Base-by-base conservation (phyloP, 2,113 vertebrate species). In the Pteronura brasiliensis region DNA sequence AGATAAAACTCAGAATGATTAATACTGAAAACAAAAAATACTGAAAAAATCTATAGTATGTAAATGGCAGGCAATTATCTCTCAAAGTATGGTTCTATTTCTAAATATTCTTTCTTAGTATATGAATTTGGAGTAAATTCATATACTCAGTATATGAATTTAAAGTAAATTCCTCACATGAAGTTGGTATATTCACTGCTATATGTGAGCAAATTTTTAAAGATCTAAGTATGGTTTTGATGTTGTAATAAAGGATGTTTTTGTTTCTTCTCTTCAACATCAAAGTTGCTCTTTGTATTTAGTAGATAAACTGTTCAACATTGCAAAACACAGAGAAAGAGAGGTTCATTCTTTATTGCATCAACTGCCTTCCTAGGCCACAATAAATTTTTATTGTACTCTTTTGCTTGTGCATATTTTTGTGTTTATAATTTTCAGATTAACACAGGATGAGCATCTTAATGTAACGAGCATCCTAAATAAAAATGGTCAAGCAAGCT, bases 11-110 rank as follows among this genome's bases (percentile, higher is more conserved):
- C 14, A 59, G 13, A 91, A 44, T 74, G 2, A 44, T 59, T 44
- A 82, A 90, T 63, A 95, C 3, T 93, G 77, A 93, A 39, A 95
- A 80, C 7, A 87, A 86, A 10, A n/a, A n/a, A n/a, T n/a, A n/a
- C n/a, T n/a, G n/a, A n/a, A n/a, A n/a, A n/a, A 74, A 57, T 59
- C 11, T 15, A 17, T 94, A 84, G 61, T 18, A 59, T 72, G 44
- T n/a, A 77, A 69, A 57, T 74, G 20, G 14, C 31, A 71, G 29
- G 34, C 4, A 74, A 29, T 61, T 87, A n/a, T 55, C 27, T 95
- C 82, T 36, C 29, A 81, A 96, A 25, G 34, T 57, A 71, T 79
- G 36, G 3, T 12, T 94, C 18, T 82, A 42, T 61, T 90, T 55
- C 21, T n/a, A 96, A 88, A 67, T 67, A 92, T 55, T 39, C n/a